Evolutionary conservation across 2,113 vertebrate species (phyloP), one percentile per base, ranked within the genome.

Genomic region (Macquaria ambigua): DNA sequence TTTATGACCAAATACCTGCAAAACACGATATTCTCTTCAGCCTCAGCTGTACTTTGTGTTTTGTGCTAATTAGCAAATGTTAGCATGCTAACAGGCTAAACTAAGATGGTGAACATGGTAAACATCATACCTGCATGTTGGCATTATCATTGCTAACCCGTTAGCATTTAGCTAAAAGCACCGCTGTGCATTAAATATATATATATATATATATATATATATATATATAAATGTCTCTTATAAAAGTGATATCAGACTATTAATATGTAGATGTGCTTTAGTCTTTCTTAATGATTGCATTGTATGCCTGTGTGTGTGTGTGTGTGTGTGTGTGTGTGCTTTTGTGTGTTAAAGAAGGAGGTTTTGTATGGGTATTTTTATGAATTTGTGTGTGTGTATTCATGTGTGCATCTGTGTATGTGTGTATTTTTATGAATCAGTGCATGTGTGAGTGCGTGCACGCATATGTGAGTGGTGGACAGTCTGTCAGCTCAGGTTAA

Each of bases 401-500:
- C 1, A 6, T 56, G 25, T 72, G 20, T 68, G 21, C 34, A 28
- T 72, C 15, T 73, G 41, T 53, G 23, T 10, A 16, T 74, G 77
- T 82, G 70, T 84, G 78, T 87, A 46, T 90, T 58, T 90, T 84
- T 82, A 14, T 53, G 10, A 85, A 69, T 34, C 34, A 0, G 43
- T 77, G 66, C 34, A 23, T 79, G 85, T 88, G 84, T 84, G 64
- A 21, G 86, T 72, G 56, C 46, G 64, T 75, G 83, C 76, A 77
- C 74, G 72, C 16, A 15, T 14, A 52, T 79, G 81, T 74, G 84
- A 53, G 78, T 52, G 81, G 53, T 76, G 82, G 86, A 83, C 78
- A 39, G 76, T 91, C 93, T 96, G 96, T 96, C 95, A 93, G 87
- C 93, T 96, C 89, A 85, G 92, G 91, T 96, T 95, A 96, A 83